Conservation (phyloP, 2,888 invertebrate species). For the Drosophila diplacantha region DNA sequence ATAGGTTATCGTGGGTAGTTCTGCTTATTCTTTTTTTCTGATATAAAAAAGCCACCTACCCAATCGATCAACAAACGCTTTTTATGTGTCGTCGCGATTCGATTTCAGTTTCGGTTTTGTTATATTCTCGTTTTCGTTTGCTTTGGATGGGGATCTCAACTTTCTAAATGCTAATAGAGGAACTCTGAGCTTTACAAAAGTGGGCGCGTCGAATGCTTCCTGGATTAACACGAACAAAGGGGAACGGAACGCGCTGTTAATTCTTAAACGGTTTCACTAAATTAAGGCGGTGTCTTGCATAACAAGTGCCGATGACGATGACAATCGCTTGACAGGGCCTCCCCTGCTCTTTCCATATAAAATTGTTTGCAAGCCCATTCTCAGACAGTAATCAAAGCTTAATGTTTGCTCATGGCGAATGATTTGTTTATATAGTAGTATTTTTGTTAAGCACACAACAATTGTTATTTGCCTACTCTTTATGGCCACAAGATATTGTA, state of each 20-base stretch:
- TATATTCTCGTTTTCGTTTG: constrained; percentile 31
- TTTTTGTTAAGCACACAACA: constrained; percentile 20
- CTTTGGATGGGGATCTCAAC: constrained; percentile 3
- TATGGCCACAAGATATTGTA: constrained; percentile 4
- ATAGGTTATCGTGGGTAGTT: not conserved
- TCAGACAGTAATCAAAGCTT: constrained; percentile 6
- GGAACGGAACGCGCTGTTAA: constrained; percentile 8
- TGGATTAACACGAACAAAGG: constrained; percentile 22
- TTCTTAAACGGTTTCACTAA: constrained; percentile 28
- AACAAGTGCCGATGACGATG: constrained; percentile 5
- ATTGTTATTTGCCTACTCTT: constrained; percentile 14
- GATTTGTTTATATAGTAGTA: constrained; percentile 19
- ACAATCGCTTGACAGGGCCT: constrained; percentile 6
- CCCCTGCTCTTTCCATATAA: constrained; percentile 1
- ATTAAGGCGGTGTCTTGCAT: constrained; percentile 21
- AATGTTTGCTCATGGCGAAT: constrained; percentile 1
- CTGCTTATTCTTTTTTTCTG: not conserved
- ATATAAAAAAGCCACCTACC: not conserved
- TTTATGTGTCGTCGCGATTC: constrained; percentile 9
- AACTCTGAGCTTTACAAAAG: constrained; percentile 15
- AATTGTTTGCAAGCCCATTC: not conserved
- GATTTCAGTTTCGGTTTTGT: constrained; percentile 8
- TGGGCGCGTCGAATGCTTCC: constrained; percentile 32
- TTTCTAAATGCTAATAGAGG: constrained; percentile 38
- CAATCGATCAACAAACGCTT: constrained; percentile 4